phyloP scores from a whole-genome alignment of 1,140 invertebrate species.

The Bombus waltoni region DNA sequence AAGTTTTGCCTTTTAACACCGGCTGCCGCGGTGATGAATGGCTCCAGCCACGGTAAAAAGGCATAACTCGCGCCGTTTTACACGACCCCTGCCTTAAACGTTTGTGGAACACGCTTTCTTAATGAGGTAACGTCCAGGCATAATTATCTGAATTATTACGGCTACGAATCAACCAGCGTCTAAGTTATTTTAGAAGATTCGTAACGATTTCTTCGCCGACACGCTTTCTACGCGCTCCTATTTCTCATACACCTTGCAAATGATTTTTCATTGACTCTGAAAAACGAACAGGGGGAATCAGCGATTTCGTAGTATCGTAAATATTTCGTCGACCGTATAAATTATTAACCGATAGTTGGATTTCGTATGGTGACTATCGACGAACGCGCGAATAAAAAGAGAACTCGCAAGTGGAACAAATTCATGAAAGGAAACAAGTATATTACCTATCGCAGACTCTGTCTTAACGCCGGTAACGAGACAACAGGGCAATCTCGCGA shows the following conservation, averaged over 20 bases:
- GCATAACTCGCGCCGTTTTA: conserved; percentile 23
- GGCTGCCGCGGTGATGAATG: conserved; percentile 24
- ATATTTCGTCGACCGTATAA: neutral
- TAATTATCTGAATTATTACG: too few relatives aligned
- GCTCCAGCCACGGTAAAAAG: conserved; percentile 5
- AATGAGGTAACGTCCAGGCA: conserved; percentile 3
- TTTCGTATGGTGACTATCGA: neutral
- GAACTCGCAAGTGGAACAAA: neutral
- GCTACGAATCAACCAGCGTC: too few relatives aligned
- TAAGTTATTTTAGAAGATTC: too few relatives aligned
- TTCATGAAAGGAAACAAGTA: neutral
- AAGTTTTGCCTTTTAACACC: conserved; percentile 24
- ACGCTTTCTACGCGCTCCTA: too few relatives aligned
- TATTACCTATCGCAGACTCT: neutral
- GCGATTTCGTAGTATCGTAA: neutral
- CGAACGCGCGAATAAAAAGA: neutral
- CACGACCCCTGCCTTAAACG: neutral
- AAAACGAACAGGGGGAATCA: neutral
- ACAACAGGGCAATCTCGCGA: conserved; percentile 24
- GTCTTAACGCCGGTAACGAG: conserved; percentile 42
- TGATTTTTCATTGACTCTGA: neutral
- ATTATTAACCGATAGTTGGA: neutral
- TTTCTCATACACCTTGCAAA: neutral
- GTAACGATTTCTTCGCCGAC: too few relatives aligned
- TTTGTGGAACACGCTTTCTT: conserved; percentile 8